Conservation (phyloP, 2,888 invertebrate species). For the Poecilobothrus nobilitatus region DNA sequence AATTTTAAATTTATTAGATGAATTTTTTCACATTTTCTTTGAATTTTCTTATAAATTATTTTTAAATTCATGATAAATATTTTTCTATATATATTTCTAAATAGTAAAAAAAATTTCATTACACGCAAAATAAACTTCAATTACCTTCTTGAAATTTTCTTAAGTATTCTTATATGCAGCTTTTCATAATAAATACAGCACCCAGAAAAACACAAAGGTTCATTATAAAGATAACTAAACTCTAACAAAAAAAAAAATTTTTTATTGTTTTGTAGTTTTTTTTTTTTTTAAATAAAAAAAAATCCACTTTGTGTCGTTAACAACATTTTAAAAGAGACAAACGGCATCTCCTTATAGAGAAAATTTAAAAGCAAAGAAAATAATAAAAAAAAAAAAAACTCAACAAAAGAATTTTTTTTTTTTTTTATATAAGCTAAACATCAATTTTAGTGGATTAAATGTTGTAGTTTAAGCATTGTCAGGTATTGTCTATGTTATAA, state of each 20-base stretch:
- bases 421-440: background rate
- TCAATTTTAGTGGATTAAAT: background rate
- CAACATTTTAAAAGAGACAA: constrained; percentile 3
- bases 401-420: background rate
- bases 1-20: no score
- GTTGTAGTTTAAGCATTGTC: background rate
- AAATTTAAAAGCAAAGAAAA: background rate
- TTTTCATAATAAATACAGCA: no score
- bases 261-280: background rate
- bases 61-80: no score
- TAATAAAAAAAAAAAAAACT: background rate
- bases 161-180: no score
- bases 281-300: background rate
- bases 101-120: background rate
- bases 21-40: no score
- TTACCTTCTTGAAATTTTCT: background rate
- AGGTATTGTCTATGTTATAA: no score
- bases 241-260: background rate
- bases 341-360: background rate
- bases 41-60: no score
- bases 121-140: background rate
- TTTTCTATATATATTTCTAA: no score
- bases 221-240: no score
- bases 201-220: no score
- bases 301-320: background rate